These are phyloP conservation scores for Parotocinclus haroldoi DNA, from an alignment of 2,797 vertebrate genomes.

Conservation along the genomic window DNA sequence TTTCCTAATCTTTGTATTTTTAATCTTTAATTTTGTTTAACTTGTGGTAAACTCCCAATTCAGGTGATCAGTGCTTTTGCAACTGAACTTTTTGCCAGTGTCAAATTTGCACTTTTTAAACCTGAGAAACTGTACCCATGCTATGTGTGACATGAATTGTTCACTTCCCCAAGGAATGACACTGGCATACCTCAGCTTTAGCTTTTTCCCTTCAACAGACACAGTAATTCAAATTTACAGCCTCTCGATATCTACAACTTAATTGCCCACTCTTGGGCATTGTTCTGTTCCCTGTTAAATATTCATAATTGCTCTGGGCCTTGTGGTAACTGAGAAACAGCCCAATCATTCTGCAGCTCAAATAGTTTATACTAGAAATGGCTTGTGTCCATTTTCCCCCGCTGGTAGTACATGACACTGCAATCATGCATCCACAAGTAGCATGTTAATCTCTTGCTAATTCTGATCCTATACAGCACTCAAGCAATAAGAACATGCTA, in stretches of 20 bases:
- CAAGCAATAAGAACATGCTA: conserved; percentile 39
- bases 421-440: conserved; percentile 36
- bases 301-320: conserved; percentile 15
- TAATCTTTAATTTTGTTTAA: too few species aligned
- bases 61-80: conserved; percentile 38
- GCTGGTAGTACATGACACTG: conserved; percentile 19
- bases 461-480: conserved; percentile 31
- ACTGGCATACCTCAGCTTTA: background rate
- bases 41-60: conserved; percentile 32
- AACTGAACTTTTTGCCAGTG: conserved; percentile 23
- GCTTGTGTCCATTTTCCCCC: conserved; percentile 2
- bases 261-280: conserved; percentile 34
- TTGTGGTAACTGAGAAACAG: conserved; percentile 23
- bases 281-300: conserved; percentile 29
- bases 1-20: too few species aligned
- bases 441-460: conserved; percentile 40
- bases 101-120: too few species aligned
- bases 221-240: conserved; percentile 22
- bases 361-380: conserved; percentile 18
- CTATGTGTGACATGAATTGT: background rate
- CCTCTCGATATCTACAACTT: conserved; percentile 1
- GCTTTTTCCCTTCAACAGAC: conserved; percentile 15
- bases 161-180: conserved; percentile 10
- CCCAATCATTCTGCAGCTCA: conserved; percentile 2
- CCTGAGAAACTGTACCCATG: background rate